A percentile compares a stretch with the other conserved stretches of the same genome.
Conservation (phyloP, 2,888 invertebrate genomes). For the Ennomos fuscantarius region DNA sequence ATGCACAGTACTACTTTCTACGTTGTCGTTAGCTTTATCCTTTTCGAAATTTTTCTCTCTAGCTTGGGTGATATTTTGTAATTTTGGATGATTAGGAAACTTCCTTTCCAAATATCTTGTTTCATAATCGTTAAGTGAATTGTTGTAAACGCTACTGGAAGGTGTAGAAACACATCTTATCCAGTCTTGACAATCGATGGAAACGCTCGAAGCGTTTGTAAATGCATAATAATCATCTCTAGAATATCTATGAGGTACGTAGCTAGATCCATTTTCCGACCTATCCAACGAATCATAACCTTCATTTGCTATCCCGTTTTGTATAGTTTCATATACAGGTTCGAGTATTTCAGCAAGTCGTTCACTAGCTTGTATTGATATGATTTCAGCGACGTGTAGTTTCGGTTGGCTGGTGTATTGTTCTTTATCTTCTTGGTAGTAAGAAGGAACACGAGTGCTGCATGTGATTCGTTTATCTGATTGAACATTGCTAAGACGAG, state of each 20-base stretch:
- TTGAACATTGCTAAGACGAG: slow-evolving; percentile 56
- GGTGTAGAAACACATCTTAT: slow-evolving; percentile 64
- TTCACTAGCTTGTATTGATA: slow-evolving; percentile 76
- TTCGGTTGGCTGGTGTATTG: slow-evolving; percentile 61
- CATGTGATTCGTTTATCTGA: slow-evolving; percentile 68
- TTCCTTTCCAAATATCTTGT: slow-evolving; percentile 55
- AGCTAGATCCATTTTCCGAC: slow-evolving; percentile 61
- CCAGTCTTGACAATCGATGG: slow-evolving; percentile 74
- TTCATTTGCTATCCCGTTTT: slow-evolving; percentile 60
- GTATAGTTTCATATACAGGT: slow-evolving; percentile 75
- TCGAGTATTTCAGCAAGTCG: slow-evolving; percentile 74
- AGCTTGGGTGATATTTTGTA: slow-evolving; percentile 42
- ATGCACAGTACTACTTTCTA: slow-evolving; percentile 14
- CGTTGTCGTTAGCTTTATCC: slow-evolving; percentile 35
- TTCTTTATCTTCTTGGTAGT: slow-evolving; percentile 57
- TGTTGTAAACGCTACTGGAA: slow-evolving; percentile 64
- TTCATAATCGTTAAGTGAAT: slow-evolving; percentile 63
- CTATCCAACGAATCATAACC: slow-evolving; percentile 66
- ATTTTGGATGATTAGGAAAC: slow-evolving; percentile 50
- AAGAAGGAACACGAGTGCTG: slow-evolving; percentile 64
- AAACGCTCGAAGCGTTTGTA: slow-evolving; percentile 68
- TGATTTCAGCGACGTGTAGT: slow-evolving; percentile 76
- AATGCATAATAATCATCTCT: slow-evolving; percentile 69
- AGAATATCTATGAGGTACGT: slow-evolving; percentile 52
- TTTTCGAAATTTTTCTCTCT: slow-evolving; percentile 40